Percentiles rank a stretch among this genome's conserved stretches.
phyloP scores from a whole-genome alignment of 2,888 invertebrate species.

The Malthinus flaveolus region DNA sequence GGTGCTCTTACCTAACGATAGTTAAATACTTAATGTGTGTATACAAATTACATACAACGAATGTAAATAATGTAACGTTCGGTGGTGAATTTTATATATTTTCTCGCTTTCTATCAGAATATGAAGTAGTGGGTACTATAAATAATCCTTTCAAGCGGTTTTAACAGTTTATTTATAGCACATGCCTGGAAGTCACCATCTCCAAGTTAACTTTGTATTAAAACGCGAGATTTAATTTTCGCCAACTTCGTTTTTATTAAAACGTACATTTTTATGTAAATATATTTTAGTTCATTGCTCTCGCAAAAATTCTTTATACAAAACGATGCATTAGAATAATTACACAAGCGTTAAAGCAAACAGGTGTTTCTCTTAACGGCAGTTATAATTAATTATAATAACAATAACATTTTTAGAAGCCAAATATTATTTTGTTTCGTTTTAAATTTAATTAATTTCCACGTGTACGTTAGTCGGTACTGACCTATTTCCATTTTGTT shows the following conservation, averaged over 20 bases:
- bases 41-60: neutral
- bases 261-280: neutral
- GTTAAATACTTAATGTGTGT: too few relatives aligned
- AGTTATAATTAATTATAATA: neutral
- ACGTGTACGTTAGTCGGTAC: too few relatives aligned
- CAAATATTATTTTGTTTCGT: too few relatives aligned
- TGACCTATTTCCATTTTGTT: too few relatives aligned
- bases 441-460: too few relatives aligned
- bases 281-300: slow-evolving; percentile 6
- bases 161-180: slow-evolving; percentile 8
- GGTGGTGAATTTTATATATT: neutral
- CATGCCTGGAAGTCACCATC: neutral
- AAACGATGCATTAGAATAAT: neutral
- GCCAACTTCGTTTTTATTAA: neutral
- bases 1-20: too few relatives aligned
- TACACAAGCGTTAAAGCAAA: slow-evolving; percentile 1
- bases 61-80: slow-evolving; percentile 2
- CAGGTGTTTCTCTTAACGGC: neutral
- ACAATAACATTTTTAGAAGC: neutral
- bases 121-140: slow-evolving; percentile 1
- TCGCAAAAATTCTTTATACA: neutral
- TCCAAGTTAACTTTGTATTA: neutral
- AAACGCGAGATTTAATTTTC: neutral
- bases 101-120: slow-evolving; percentile 5
- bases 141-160: slow-evolving; percentile 6